Evolutionary conservation across 92 coral and sea anemone genomes (phyloP).

Genomic region (Umimayanthus kanabou): DNA sequence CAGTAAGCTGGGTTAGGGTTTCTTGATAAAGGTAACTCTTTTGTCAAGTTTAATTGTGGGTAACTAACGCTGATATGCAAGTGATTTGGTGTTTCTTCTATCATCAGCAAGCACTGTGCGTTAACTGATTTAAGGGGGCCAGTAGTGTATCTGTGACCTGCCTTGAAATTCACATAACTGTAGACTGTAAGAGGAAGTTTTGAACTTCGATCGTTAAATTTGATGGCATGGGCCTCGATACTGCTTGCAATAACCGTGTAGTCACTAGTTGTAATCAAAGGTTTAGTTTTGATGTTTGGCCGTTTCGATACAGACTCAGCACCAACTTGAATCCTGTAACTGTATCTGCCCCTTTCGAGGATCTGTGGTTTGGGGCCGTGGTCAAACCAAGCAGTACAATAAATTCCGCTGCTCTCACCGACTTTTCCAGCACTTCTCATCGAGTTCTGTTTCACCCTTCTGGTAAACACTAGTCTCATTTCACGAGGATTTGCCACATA

Average conservation of each 20-base stretch:
- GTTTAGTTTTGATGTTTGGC: neutral
- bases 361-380: slow-evolving; percentile 27
- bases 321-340: slow-evolving; percentile 19
- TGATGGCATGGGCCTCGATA: slow-evolving; percentile 9
- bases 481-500: slow-evolving; percentile 15
- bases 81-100: slow-evolving; percentile 1
- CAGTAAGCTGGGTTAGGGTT: slow-evolving; percentile 39
- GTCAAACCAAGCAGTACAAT: slow-evolving; percentile 34
- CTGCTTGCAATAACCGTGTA: neutral
- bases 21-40: slow-evolving; percentile 8
- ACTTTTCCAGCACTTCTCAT: slow-evolving; percentile 19
- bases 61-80: slow-evolving; percentile 27
- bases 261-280: neutral
- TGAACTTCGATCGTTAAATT: slow-evolving; percentile 7
- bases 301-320: neutral
- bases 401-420: slow-evolving; percentile 18
- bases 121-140: slow-evolving; percentile 30
- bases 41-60: slow-evolving; percentile 15
- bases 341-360: neutral
- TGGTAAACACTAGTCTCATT: slow-evolving; percentile 18
- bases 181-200: slow-evolving; percentile 1
- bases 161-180: slow-evolving; percentile 34
- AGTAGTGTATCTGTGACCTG: neutral
- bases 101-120: slow-evolving; percentile 22
- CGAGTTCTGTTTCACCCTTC: slow-evolving; percentile 15